These are phyloP conservation scores for Pardosa pseudoannulata DNA, from an alignment of 2,888 invertebrate species.

Conservation along the genomic window DNA sequence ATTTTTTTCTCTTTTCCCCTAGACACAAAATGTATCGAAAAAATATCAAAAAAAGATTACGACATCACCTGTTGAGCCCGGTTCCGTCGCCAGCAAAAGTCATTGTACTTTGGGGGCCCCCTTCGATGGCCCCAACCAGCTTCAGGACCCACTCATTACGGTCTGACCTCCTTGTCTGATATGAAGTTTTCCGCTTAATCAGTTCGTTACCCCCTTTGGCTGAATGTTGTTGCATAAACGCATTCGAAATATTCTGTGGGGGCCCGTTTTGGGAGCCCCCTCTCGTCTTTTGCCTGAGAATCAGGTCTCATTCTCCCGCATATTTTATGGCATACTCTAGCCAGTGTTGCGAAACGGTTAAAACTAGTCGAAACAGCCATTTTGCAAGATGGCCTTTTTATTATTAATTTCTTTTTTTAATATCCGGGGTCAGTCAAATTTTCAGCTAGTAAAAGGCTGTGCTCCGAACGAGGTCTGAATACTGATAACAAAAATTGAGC, in stretches of 20 bases:
- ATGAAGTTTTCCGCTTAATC: constrained; percentile 58
- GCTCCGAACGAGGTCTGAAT: neutral
- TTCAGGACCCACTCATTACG: constrained; percentile 6
- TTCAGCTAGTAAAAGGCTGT: neutral
- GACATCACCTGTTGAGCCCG: constrained; percentile 66
- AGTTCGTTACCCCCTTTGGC: constrained; percentile 70
- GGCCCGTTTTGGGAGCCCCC: constrained; percentile 37
- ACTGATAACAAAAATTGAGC: too few species aligned
- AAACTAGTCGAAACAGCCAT: neutral
- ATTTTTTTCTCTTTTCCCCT: neutral
- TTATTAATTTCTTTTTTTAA: constrained; percentile 9
- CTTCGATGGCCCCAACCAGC: neutral
- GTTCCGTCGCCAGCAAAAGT: constrained; percentile 60
- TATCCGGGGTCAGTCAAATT: constrained; percentile 10
- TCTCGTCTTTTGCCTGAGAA: constrained; percentile 41
- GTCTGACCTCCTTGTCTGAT: constrained; percentile 22
- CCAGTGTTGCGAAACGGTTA: neutral
- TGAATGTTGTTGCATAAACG: constrained; percentile 52
- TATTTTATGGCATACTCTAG: constrained; percentile 28
- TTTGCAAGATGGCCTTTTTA: constrained; percentile 4
- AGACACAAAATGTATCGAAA: neutral
- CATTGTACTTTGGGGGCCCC: constrained; percentile 56
- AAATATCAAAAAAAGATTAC: constrained; percentile 21
- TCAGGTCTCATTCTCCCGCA: constrained; percentile 58
- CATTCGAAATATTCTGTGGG: constrained; percentile 51